These are phyloP conservation scores for Cryptophagus acutangulus DNA, from an alignment of 2,888 invertebrate species.

Conservation along the genomic window DNA sequence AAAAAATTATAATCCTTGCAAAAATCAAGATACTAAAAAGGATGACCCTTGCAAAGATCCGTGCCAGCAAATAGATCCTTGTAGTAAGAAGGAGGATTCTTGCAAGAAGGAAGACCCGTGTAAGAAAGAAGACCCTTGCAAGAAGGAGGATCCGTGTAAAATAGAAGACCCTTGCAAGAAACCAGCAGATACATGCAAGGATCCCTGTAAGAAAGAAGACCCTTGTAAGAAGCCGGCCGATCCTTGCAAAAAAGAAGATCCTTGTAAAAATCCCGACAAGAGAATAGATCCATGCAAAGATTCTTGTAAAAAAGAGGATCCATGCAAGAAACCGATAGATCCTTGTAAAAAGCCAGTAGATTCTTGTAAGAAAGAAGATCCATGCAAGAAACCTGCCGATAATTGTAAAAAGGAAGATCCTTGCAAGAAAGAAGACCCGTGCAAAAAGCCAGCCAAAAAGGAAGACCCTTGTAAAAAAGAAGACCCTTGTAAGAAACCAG, in stretches of 20 bases:
- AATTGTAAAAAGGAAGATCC: slow-evolving; percentile 9
- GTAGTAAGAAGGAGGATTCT: slow-evolving; percentile 19
- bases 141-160: slow-evolving; percentile 13
- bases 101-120: slow-evolving; percentile 21
- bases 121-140: slow-evolving; percentile 19
- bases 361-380: slow-evolving; percentile 22
- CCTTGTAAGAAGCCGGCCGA: slow-evolving; percentile 17
- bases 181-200: slow-evolving; percentile 1
- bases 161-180: slow-evolving; percentile 17
- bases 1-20: slow-evolving; percentile 19
- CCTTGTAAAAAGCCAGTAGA: slow-evolving; percentile 21
- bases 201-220: slow-evolving; percentile 15
- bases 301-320: slow-evolving; percentile 21
- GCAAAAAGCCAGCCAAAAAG: slow-evolving; percentile 20
- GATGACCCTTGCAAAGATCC: slow-evolving; percentile 8
- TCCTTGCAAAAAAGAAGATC: slow-evolving; percentile 20
- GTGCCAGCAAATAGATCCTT: slow-evolving; percentile 12
- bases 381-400: slow-evolving; percentile 14
- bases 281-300: too few species aligned
- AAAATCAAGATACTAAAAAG: too few species aligned
- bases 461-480: slow-evolving; percentile 22
- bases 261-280: slow-evolving; percentile 20
- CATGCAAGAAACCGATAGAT: slow-evolving; percentile 18
- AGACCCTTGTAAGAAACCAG: slow-evolving; percentile 13
- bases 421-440: slow-evolving; percentile 15